A percentile compares a stretch with the other conserved stretches of the same genome.
Evolutionary conservation across 2,113 vertebrate genomes (phyloP).

Genomic region (Muntiacus muntjak): DNA sequence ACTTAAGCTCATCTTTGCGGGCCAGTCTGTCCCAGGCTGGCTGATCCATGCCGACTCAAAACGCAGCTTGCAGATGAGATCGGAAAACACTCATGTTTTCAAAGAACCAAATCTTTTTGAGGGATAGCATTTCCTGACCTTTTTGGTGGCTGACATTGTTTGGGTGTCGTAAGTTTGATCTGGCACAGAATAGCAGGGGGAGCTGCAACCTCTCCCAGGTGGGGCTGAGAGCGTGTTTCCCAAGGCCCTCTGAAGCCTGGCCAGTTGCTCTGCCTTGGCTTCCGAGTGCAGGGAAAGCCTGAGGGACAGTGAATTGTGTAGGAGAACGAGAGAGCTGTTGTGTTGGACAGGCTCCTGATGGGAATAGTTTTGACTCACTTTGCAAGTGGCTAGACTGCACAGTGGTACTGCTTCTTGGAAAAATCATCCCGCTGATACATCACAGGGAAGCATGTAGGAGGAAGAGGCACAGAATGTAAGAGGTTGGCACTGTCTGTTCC

Average conservation of each 20-base stretch:
- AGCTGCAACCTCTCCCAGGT: not conserved
- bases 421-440: not conserved
- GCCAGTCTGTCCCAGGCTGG: not conserved
- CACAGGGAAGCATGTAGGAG: slow-evolving; percentile 26
- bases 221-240: not conserved
- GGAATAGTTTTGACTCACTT: not conserved
- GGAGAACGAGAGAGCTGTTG: not conserved
- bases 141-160: not conserved
- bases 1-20: not conserved
- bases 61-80: not conserved
- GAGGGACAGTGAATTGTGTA: not conserved
- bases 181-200: not conserved
- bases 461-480: not conserved
- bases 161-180: not conserved
- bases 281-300: not conserved
- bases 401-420: not conserved
- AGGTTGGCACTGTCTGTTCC: slow-evolving; percentile 36
- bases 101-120: not conserved
- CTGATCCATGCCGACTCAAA: not conserved
- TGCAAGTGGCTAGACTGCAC: not conserved
- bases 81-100: not conserved
- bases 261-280: not conserved
- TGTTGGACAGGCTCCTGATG: not conserved
- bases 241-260: not conserved
- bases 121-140: not conserved